Evolutionary conservation across 2,113 vertebrate genomes (phyloP), one percentile per base, ranked within the genome.

Genomic region (Cebus imitator): DNA sequence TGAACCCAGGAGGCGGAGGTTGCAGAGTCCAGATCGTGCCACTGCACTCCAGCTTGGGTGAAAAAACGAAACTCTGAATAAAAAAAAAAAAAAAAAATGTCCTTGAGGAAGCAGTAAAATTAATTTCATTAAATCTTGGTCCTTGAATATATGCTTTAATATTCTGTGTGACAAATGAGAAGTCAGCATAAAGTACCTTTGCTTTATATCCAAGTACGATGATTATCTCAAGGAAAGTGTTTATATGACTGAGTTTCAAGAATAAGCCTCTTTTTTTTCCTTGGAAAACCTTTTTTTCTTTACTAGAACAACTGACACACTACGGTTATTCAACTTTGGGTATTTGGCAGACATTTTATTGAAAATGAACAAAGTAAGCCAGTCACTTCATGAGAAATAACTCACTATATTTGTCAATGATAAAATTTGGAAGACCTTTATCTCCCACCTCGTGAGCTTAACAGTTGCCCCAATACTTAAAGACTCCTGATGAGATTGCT

Each of bases 301-400:
- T n/a, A 32, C 57, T 91, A 25, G 70, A 86, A 86, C 23, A 82
- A 57, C 20, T 32, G 30, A 73, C 30, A 82, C 40, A 64, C 43
- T 72, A 35, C 16, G 52, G 61, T 84, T 91, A 87, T 95, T 82
- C 40, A 91, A 21, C 64, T 83, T 91, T 40, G 70, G 16, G 12
- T 82, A 83, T 91, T 72, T 82, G 32, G 40, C 48, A 93, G 68
- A 79, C 27, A 82, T 61, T 92, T 80, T 90, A 64, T 43, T 95
- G 55, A 72, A 93, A 95, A n/a, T 89, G 10, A 78, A 93, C n/a
- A 82, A 61, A 81, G 48, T 52, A 87, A 95, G 14, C 5, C 23
- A 50, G 21, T 32, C 23, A 27, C n/a, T 81, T 90, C 30, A 87
- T 81, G 50, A 76, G 80, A 95, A 81, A 35, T 37, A 48, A 68